Conservation (phyloP, 1,140 invertebrate species). For the Bombus confusus region DNA sequence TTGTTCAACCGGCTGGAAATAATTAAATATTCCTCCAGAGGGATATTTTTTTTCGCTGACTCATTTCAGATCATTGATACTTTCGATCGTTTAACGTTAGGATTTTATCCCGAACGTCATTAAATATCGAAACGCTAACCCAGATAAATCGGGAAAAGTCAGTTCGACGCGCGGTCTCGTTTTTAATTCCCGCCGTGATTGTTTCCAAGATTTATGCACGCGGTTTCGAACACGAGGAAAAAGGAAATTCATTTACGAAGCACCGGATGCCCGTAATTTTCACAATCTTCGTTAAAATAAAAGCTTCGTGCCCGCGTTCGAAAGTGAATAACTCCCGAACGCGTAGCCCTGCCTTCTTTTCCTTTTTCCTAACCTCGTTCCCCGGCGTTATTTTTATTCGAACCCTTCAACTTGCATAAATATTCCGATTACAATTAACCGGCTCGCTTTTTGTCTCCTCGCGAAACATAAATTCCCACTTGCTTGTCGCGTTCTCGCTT, state of each 20-base stretch:
- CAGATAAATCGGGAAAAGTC: background rate
- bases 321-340: slow-evolving; percentile 7
- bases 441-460: background rate
- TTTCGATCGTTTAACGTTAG: background rate
- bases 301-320: background rate
- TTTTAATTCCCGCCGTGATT: background rate
- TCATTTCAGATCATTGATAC: background rate
- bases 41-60: no score
- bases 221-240: background rate
- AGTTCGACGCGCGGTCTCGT: background rate
- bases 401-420: background rate
- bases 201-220: background rate
- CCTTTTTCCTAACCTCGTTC: background rate
- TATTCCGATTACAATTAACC: background rate
- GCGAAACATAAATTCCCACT: background rate
- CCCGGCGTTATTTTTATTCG: background rate
- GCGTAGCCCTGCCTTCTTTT: no score
- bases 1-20: background rate
- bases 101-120: no score
- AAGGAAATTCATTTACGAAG: background rate
- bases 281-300: slow-evolving; percentile 26
- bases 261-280: background rate
- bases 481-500: background rate
- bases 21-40: background rate
- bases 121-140: background rate